Evolutionary conservation across 1,140 invertebrate species (phyloP).

Genomic region (Dryas iulia): DNA sequence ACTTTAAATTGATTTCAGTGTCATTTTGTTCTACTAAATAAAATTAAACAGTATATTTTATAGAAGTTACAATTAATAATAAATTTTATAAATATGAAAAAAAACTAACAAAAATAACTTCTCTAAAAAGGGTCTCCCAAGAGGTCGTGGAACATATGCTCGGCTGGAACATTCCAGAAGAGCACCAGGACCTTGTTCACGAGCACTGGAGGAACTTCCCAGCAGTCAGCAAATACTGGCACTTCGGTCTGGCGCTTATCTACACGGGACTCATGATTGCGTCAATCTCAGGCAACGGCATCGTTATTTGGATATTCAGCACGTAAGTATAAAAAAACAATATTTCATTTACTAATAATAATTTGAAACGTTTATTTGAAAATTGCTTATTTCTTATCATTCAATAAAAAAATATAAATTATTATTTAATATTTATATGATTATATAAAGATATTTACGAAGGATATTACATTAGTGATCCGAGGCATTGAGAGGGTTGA

Average conservation of each 20-base stretch:
- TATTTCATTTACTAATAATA: no score
- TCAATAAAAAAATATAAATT: no score
- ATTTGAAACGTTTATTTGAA: no score
- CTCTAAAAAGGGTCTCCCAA: conserved; percentile 54
- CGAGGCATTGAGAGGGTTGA: conserved; percentile 15
- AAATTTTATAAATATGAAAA: no score
- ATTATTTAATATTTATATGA: not conserved
- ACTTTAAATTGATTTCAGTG: not conserved
- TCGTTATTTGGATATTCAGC: conserved; percentile 91
- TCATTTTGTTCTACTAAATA: not conserved
- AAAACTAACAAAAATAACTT: no score
- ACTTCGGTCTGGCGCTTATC: conserved; percentile 86
- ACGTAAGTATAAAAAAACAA: conserved; percentile 81
- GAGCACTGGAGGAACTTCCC: conserved; percentile 87
- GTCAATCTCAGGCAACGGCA: conserved; percentile 87
- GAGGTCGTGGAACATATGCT: conserved; percentile 75
- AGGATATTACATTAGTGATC: conserved; percentile 2
- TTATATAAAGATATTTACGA: not conserved
- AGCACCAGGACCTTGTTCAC: conserved; percentile 85
- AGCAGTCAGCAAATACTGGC: conserved; percentile 86
- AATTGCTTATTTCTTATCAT: no score
- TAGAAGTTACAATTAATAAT: not conserved
- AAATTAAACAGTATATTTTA: not conserved
- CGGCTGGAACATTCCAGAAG: conserved; percentile 86
- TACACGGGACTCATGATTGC: conserved; percentile 86